phyloP scores from a whole-genome alignment of 1,140 invertebrate genomes.

The Eubasilissa regina region DNA sequence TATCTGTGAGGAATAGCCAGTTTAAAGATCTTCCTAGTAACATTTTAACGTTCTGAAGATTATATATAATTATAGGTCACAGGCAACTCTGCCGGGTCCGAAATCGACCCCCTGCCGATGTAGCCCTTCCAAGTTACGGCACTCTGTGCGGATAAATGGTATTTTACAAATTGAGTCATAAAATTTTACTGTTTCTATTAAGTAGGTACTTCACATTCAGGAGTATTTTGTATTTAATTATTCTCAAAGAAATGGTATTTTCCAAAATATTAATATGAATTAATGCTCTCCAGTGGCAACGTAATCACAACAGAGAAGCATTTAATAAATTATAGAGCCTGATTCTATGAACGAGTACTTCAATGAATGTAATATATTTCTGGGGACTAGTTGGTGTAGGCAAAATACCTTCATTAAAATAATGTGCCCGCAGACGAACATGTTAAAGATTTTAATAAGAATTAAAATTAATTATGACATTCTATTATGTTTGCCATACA shows the following conservation, averaged over 20 bases:
- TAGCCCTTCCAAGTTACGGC: not conserved
- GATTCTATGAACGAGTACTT: constrained; percentile 3
- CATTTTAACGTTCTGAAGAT: no score
- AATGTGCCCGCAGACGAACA: no score
- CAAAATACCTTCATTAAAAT: no score
- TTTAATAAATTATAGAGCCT: not conserved
- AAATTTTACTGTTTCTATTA: not conserved
- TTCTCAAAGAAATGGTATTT: not conserved
- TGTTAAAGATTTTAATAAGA: no score
- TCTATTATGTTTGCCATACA: no score
- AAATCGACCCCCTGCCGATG: no score
- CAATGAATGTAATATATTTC: constrained; percentile 18
- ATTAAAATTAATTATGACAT: no score
- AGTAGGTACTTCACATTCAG: constrained; percentile 3
- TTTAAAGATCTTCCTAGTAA: no score
- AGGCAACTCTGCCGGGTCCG: no score
- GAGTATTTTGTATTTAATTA: constrained; percentile 4
- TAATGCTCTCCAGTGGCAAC: constrained; percentile 1
- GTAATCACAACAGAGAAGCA: not conserved
- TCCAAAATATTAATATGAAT: not conserved
- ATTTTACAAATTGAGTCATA: constrained; percentile 1
- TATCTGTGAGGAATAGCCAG: no score
- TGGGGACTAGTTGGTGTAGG: not conserved
- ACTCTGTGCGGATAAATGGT: not conserved
- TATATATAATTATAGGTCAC: no score